Conservation (phyloP, 2,888 invertebrate species). For the Agelastica alni region DNA sequence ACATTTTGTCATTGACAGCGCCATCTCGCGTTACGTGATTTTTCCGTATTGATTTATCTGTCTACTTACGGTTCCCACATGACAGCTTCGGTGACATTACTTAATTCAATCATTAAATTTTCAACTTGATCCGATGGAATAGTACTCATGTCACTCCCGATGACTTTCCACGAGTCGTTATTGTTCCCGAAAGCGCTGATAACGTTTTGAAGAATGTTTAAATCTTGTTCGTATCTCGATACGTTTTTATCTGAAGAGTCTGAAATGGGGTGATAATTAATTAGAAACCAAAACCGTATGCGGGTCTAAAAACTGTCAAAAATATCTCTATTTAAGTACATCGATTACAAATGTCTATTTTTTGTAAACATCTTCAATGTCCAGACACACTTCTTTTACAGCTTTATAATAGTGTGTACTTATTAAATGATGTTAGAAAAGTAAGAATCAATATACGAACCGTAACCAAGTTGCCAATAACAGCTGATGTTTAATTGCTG, state of each 20-base stretch:
- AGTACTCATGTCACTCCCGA: slow-evolving; percentile 65
- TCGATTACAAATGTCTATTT: background rate
- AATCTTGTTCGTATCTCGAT: slow-evolving; percentile 64
- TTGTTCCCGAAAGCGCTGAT: slow-evolving; percentile 66
- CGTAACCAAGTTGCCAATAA: slow-evolving; percentile 76
- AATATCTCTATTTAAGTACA: background rate
- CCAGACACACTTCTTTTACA: too few species aligned
- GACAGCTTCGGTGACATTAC: slow-evolving; percentile 66
- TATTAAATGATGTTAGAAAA: too few species aligned
- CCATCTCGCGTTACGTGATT: too few species aligned
- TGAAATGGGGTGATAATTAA: slow-evolving; percentile 45
- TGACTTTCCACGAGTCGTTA: slow-evolving; percentile 63
- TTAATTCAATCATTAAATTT: slow-evolving; percentile 62
- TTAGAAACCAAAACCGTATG: too few species aligned
- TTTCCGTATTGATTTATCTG: too few species aligned
- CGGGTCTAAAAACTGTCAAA: background rate
- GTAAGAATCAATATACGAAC: too few species aligned
- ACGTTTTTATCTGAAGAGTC: slow-evolving; percentile 62
- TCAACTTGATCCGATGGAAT: slow-evolving; percentile 61
- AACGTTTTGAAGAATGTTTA: slow-evolving; percentile 67
- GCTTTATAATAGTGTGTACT: too few species aligned
- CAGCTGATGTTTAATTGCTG: slow-evolving; percentile 67
- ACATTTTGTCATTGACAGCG: too few species aligned
- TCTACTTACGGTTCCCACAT: slow-evolving; percentile 76
- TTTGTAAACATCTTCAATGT: background rate